Percentiles rank a stretch among this genome's conserved stretches.
Evolutionary conservation across 2,888 invertebrate genomes (phyloP).

Genomic region (Erpobdella octoculata): DNA sequence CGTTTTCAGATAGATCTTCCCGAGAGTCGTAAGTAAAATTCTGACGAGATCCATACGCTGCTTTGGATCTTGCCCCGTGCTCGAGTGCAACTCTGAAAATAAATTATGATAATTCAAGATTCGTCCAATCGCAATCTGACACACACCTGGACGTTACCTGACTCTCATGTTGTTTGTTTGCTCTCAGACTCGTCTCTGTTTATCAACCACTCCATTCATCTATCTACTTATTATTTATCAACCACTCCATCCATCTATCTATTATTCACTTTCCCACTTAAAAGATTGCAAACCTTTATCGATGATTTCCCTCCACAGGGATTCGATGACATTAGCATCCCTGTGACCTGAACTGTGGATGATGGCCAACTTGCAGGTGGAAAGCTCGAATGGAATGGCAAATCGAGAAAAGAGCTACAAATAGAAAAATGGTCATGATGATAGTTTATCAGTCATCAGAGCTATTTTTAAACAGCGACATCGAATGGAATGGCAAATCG

Average conservation of each 20-base stretch:
- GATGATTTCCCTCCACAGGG: slow-evolving; percentile 78
- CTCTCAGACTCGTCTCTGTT: background rate
- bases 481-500: no score
- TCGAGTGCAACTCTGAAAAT: slow-evolving; percentile 42
- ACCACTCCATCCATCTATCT: no score
- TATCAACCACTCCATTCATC: background rate
- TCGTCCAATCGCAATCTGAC: no score
- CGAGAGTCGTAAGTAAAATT: background rate
- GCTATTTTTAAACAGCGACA: no score
- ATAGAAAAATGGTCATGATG: background rate
- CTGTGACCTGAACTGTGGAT: slow-evolving; percentile 80
- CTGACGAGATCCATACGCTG: slow-evolving; percentile 8
- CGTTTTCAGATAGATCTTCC: slow-evolving; percentile 19
- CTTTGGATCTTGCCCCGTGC: slow-evolving; percentile 23
- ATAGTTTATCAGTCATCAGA: no score
- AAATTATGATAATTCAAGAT: no score
- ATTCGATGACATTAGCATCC: slow-evolving; percentile 76
- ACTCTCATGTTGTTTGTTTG: no score
- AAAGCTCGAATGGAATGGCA: slow-evolving; percentile 78
- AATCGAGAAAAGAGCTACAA: slow-evolving; percentile 76
- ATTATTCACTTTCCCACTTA: background rate
- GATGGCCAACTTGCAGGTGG: slow-evolving; percentile 88
- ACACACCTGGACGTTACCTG: no score
- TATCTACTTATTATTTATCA: background rate
- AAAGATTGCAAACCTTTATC: slow-evolving; percentile 49